phyloP scores from a whole-genome alignment of 2,113 vertebrate species.

The Megaceryle torquata region DNA sequence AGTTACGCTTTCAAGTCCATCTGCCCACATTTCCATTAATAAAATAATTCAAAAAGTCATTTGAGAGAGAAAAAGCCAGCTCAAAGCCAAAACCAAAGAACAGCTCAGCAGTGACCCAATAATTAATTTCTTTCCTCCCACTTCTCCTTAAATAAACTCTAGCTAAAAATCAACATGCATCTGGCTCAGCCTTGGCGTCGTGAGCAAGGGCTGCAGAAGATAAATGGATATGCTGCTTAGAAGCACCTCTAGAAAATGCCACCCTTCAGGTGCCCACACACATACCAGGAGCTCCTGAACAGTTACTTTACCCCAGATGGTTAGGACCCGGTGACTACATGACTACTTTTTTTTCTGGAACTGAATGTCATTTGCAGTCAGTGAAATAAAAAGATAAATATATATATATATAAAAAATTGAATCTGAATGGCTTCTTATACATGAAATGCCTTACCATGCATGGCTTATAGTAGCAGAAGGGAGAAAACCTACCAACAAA shows the following conservation, averaged over 20 bases:
- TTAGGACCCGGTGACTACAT: fast-evolving
- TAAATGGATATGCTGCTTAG: not conserved
- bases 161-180: not conserved
- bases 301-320: not conserved
- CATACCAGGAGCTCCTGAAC: not conserved
- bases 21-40: slow-evolving; percentile 45
- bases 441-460: not conserved
- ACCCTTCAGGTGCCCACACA: not conserved
- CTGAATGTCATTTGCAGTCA: fast-evolving
- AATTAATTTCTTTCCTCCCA: slow-evolving; percentile 31
- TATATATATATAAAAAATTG: too few species aligned
- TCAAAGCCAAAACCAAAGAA: not conserved
- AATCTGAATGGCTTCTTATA: not conserved
- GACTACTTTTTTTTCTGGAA: not conserved
- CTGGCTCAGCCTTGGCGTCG: not conserved
- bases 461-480: not conserved
- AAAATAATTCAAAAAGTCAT: slow-evolving; percentile 11
- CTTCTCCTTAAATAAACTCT: not conserved
- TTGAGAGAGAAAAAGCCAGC: not conserved
- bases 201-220: not conserved
- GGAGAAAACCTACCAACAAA: not conserved
- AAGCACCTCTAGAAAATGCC: not conserved
- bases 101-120: not conserved
- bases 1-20: not conserved
- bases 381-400: not conserved